Percentiles rank a stretch among this genome's conserved stretches.
Evolutionary conservation across 2,888 invertebrate species (phyloP).

Genomic region (Trichopria drosophilae): DNA sequence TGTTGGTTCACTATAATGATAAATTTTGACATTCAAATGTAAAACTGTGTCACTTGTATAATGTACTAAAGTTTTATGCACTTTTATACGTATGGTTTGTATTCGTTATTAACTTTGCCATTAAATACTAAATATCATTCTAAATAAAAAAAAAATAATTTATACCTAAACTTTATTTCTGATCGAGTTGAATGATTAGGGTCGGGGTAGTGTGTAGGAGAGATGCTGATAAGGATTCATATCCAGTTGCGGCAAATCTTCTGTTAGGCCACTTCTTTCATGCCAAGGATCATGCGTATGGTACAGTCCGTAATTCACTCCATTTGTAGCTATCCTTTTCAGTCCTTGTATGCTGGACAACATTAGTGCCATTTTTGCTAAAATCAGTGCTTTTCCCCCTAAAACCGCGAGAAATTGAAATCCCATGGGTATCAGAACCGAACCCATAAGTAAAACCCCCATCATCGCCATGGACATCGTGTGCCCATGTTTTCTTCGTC

Average conservation of each 20-base stretch:
- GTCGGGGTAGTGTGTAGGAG: no score
- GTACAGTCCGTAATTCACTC: constrained; percentile 77
- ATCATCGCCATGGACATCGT: constrained; percentile 75
- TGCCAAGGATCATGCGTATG: constrained; percentile 61
- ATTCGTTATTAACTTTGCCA: no score
- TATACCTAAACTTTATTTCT: no score
- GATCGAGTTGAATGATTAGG: no score
- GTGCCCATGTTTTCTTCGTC: constrained; percentile 63
- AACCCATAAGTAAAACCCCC: constrained; percentile 74
- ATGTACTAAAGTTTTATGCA: no score
- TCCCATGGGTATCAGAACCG: constrained; percentile 78
- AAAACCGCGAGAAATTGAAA: constrained; percentile 82
- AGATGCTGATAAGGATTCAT: constrained; percentile 8
- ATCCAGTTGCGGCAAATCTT: constrained; percentile 16
- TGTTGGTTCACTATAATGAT: no score
- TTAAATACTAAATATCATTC: no score
- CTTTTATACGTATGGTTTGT: no score
- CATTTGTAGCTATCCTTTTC: constrained; percentile 74
- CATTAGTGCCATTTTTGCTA: constrained; percentile 81
- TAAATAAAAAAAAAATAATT: no score
- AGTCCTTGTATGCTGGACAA: constrained; percentile 79
- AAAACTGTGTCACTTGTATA: no score
- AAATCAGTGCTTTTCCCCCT: constrained; percentile 77
- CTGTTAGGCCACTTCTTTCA: constrained; percentile 53
- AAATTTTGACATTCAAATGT: no score